phyloP scores from a whole-genome alignment of 2,888 invertebrate genomes.

The Eustalomyia histrio region DNA sequence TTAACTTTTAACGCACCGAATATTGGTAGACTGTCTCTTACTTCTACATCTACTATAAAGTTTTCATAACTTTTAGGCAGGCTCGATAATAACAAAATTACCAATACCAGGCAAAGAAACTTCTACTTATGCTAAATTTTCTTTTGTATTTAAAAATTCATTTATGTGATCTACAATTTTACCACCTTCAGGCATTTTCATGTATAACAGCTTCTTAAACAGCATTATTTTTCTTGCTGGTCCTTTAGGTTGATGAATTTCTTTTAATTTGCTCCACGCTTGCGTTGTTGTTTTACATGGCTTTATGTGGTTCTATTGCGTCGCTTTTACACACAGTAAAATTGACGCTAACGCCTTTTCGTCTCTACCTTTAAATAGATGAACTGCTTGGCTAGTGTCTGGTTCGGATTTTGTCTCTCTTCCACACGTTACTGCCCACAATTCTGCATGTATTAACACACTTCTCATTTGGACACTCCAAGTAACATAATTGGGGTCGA shows the following conservation, averaged over 20 bases:
- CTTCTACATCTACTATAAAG: slow-evolving; percentile 59
- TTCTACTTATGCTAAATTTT: slow-evolving; percentile 54
- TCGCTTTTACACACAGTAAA: slow-evolving; percentile 55
- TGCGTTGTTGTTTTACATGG: slow-evolving; percentile 41
- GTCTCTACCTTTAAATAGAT: slow-evolving; percentile 44
- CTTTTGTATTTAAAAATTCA: slow-evolving; percentile 46
- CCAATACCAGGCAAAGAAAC: slow-evolving; percentile 47
- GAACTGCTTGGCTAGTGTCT: too few relatives aligned
- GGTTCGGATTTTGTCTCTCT: background rate
- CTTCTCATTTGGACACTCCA: slow-evolving; percentile 20
- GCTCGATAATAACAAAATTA: slow-evolving; percentile 60
- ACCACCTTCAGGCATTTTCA: slow-evolving; percentile 37
- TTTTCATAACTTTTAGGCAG: slow-evolving; percentile 59
- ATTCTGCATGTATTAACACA: slow-evolving; percentile 16
- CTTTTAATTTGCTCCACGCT: slow-evolving; percentile 53
- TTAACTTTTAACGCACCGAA: slow-evolving; percentile 40
- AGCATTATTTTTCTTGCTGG: slow-evolving; percentile 61
- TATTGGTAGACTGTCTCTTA: slow-evolving; percentile 53
- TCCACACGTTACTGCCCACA: slow-evolving; percentile 14
- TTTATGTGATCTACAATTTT: slow-evolving; percentile 55
- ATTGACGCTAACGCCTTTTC: slow-evolving; percentile 60
- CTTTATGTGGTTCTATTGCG: slow-evolving; percentile 57
- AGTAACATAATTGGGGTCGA: slow-evolving; percentile 2
- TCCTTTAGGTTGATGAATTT: slow-evolving; percentile 55
- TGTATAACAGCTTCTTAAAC: slow-evolving; percentile 47